A percentile compares a stretch with the other conserved stretches of the same genome.
Conservation (phyloP, 2,888 invertebrate genomes). For the Leucania comma region DNA sequence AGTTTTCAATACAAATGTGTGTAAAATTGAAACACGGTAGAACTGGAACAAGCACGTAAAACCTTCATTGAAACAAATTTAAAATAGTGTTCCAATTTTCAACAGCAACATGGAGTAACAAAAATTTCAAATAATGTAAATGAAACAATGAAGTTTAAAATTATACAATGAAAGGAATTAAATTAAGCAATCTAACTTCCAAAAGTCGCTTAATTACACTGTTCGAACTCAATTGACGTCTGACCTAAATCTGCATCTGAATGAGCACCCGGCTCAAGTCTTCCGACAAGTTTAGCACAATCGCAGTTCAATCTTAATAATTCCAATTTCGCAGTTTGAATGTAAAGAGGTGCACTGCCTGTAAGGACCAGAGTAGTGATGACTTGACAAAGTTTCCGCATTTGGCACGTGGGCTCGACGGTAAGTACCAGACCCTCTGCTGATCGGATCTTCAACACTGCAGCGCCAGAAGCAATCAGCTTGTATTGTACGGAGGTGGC, state of each 20-base stretch:
- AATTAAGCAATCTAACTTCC: constrained; percentile 79
- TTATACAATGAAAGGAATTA: constrained; percentile 60
- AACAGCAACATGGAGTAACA: constrained; percentile 1
- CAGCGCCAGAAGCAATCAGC: constrained; percentile 29
- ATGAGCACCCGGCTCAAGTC: constrained; percentile 80
- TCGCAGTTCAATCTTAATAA: constrained; percentile 87
- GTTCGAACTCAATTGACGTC: constrained; percentile 84
- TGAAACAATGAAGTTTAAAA: constrained; percentile 41
- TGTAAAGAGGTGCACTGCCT: constrained; percentile 82
- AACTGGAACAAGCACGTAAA: constrained; percentile 24
- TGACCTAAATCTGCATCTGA: constrained; percentile 89
- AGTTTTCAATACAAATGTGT: constrained; percentile 52
- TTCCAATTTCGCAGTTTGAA: constrained; percentile 83
- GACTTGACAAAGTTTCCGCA: constrained; percentile 84
- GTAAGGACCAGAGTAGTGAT: constrained; percentile 80
- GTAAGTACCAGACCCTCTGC: constrained; percentile 45
- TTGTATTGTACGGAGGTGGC: constrained; percentile 6
- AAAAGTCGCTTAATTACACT: constrained; percentile 83
- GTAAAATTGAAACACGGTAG: constrained; percentile 15
- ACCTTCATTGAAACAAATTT: neutral
- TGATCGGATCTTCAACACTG: constrained; percentile 58
- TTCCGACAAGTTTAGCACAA: constrained; percentile 85
- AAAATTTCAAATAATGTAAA: constrained; percentile 28
- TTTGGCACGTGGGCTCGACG: constrained; percentile 64
- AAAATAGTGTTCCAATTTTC: constrained; percentile 9